A percentile compares a stretch with the other conserved stretches of the same genome.
Conservation (phyloP, 2,888 invertebrate species). For the Scrobipalpa costella region DNA sequence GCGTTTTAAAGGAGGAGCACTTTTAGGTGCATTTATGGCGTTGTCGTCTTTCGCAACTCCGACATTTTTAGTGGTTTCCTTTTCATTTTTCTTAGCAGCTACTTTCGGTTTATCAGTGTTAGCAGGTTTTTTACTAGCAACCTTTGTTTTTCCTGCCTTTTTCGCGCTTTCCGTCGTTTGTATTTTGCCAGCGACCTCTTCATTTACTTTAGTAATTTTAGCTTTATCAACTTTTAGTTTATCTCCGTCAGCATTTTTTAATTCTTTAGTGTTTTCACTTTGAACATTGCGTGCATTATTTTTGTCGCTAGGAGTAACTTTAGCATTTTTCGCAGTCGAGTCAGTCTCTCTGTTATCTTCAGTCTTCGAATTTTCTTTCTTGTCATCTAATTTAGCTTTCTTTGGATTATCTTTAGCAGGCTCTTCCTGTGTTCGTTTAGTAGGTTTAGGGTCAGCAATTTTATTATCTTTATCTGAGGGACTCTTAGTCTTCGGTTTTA, state of each 20-base stretch:
- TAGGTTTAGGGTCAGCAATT: neutral
- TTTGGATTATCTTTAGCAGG: conserved; percentile 2
- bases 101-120: neutral
- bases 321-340: neutral
- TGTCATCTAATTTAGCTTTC: neutral
- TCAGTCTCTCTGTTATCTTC: conserved; percentile 3
- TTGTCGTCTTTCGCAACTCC: neutral
- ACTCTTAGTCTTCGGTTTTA: neutral
- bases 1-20: neutral
- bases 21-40: neutral
- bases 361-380: neutral
- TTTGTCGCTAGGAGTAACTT: neutral
- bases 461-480: neutral
- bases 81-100: neutral
- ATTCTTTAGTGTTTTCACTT: neutral
- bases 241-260: neutral
- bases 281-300: neutral
- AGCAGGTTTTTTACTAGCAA: neutral
- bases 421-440: neutral
- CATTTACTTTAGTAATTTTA: neutral
- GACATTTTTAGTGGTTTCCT: neutral
- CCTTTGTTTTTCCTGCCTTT: neutral
- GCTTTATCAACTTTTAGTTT: neutral
- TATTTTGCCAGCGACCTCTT: neutral
- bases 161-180: neutral